These are phyloP conservation scores for Macroramphosus scolopax DNA, from an alignment of 2,797 vertebrate genomes.

Conservation along the genomic window DNA sequence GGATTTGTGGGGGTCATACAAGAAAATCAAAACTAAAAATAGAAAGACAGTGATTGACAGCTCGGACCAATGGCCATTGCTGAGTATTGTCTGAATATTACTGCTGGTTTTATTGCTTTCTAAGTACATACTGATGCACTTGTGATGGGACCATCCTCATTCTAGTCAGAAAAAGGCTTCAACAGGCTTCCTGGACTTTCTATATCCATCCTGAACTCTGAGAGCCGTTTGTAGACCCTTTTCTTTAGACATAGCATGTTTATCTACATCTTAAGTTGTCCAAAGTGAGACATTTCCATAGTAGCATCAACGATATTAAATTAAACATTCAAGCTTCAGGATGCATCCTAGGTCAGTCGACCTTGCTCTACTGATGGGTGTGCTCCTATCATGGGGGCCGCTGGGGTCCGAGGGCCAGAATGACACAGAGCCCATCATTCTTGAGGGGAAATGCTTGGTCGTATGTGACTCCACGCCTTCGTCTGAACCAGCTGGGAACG, in stretches of 20 bases:
- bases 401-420: slow-evolving; percentile 70
- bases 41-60: slow-evolving; percentile 27
- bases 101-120: neutral
- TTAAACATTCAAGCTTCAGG: slow-evolving; percentile 18
- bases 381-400: slow-evolving; percentile 64
- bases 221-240: no score
- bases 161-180: neutral
- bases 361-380: slow-evolving; percentile 46
- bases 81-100: slow-evolving; percentile 1
- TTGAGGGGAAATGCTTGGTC: slow-evolving; percentile 82
- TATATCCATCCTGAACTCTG: no score
- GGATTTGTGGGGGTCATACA: slow-evolving; percentile 42
- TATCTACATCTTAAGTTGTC: slow-evolving; percentile 14
- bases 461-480: slow-evolving; percentile 82
- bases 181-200: neutral
- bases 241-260: slow-evolving; percentile 34
- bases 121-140: slow-evolving; percentile 2
- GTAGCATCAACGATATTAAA: slow-evolving; percentile 15
- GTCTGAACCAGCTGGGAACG: slow-evolving; percentile 74
- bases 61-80: slow-evolving; percentile 16
- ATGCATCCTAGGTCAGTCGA: slow-evolving; percentile 55
- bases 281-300: slow-evolving; percentile 35
- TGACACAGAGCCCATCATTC: slow-evolving; percentile 83
- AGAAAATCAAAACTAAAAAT: slow-evolving; percentile 18
- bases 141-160: neutral